These are phyloP conservation scores for Pagrus major DNA, from an alignment of 2,113 vertebrate species.

Conservation along the genomic window DNA sequence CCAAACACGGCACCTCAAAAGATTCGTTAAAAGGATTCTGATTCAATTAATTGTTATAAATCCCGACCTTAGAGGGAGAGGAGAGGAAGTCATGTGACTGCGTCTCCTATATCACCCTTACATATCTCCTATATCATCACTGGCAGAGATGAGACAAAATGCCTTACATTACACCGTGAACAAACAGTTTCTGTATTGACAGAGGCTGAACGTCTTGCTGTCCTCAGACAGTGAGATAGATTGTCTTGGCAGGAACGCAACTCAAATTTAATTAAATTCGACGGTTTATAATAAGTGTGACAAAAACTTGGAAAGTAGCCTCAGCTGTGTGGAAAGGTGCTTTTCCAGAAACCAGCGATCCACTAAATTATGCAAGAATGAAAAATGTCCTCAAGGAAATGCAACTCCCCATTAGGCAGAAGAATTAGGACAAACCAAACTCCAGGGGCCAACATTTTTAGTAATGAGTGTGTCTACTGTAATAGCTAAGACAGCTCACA, in stretches of 20 bases:
- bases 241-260: not conserved
- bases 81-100: not conserved
- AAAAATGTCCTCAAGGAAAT: conserved; percentile 44
- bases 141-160: not conserved
- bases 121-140: not conserved
- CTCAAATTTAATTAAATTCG: conserved; percentile 35
- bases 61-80: not conserved
- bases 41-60: not conserved
- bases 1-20: not conserved
- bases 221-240: conserved; percentile 19
- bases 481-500: not conserved
- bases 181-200: conserved; percentile 3
- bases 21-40: not conserved
- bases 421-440: conserved; percentile 51
- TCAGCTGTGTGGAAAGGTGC: conserved; percentile 29
- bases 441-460: conserved; percentile 30
- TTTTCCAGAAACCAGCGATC: conserved; percentile 22
- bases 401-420: conserved; percentile 20
- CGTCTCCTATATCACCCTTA: not conserved
- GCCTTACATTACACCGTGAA: not conserved
- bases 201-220: not conserved
- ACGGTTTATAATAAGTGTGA: conserved; percentile 43
- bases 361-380: conserved; percentile 47
- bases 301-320: conserved; percentile 43
- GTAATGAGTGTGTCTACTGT: conserved; percentile 18